Evolutionary conservation across 2,888 invertebrate genomes (phyloP).

Genomic region (Macrophya annulata): DNA sequence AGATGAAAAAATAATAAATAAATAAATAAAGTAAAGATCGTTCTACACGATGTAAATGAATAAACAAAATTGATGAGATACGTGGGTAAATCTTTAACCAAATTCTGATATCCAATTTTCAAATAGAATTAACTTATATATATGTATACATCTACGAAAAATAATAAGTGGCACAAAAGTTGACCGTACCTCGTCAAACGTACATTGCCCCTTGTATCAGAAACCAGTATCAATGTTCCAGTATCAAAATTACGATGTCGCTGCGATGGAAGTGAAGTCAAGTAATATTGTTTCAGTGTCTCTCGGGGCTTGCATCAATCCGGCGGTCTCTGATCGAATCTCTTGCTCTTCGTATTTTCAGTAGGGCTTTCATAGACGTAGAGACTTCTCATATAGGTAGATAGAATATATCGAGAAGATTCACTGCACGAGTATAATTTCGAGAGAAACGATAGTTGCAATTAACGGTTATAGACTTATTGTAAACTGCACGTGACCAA

Average conservation of each 20-base stretch:
- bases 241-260: slow-evolving; percentile 46
- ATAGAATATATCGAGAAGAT: neutral
- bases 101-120: neutral
- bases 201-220: slow-evolving; percentile 26
- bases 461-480: neutral
- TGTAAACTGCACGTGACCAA: neutral
- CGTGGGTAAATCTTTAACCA: neutral
- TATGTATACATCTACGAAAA: neutral
- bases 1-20: too few species aligned
- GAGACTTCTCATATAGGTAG: slow-evolving; percentile 1
- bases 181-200: neutral
- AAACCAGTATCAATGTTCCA: slow-evolving; percentile 30
- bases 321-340: slow-evolving; percentile 53
- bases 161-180: neutral
- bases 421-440: neutral
- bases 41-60: neutral
- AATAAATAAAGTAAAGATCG: neutral
- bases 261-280: slow-evolving; percentile 45
- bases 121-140: neutral
- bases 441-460: neutral
- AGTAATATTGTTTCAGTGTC: slow-evolving; percentile 54
- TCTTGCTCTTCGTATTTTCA: slow-evolving; percentile 43
- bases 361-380: neutral
- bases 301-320: slow-evolving; percentile 50
- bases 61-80: too few species aligned